Percentiles rank a stretch among this genome's conserved stretches.
Conservation (phyloP, 2,888 invertebrate species). For the Galerucella pusilla region DNA sequence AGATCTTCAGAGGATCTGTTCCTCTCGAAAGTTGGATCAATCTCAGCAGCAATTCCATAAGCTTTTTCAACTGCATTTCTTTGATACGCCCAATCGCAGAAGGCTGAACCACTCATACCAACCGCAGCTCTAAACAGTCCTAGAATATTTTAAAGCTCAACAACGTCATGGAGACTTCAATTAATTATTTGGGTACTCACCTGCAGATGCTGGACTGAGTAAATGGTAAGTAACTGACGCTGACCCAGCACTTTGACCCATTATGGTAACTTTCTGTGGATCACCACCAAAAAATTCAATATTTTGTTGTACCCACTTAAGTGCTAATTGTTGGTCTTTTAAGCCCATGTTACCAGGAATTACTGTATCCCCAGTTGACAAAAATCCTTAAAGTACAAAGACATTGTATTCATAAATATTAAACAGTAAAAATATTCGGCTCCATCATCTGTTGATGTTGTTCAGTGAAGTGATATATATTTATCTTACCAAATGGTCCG, state of each 20-base stretch:
- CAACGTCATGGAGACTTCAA: not conserved
- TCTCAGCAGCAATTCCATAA: conserved; percentile 45
- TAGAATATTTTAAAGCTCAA: conserved; percentile 16
- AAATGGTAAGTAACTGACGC: conserved; percentile 54
- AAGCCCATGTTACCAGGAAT: conserved; percentile 56
- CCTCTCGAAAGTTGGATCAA: conserved; percentile 38
- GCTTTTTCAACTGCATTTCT: conserved; percentile 51
- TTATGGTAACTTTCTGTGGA: conserved; percentile 51
- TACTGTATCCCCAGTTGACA: conserved; percentile 52
- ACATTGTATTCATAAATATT: too few species aligned
- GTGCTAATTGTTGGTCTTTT: conserved; percentile 53
- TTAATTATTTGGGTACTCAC: conserved; percentile 15
- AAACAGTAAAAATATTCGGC: too few species aligned
- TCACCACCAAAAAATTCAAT: conserved; percentile 54
- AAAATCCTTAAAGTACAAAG: conserved; percentile 47
- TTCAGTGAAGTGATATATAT: too few species aligned
- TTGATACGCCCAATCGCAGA: conserved; percentile 50
- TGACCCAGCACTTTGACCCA: conserved; percentile 56
- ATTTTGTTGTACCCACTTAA: conserved; percentile 52
- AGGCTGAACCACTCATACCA: conserved; percentile 50
- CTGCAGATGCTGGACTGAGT: conserved; percentile 38
- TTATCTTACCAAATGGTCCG: conserved; percentile 48
- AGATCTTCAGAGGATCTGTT: conserved; percentile 39
- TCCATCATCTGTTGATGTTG: too few species aligned
- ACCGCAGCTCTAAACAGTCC: conserved; percentile 51